A percentile compares a stretch with the other conserved stretches of the same genome.
Evolutionary conservation across 37 sponge, comb jelly and placozoan genomes (phyloP).

Genomic region (Halichondria panicea): DNA sequence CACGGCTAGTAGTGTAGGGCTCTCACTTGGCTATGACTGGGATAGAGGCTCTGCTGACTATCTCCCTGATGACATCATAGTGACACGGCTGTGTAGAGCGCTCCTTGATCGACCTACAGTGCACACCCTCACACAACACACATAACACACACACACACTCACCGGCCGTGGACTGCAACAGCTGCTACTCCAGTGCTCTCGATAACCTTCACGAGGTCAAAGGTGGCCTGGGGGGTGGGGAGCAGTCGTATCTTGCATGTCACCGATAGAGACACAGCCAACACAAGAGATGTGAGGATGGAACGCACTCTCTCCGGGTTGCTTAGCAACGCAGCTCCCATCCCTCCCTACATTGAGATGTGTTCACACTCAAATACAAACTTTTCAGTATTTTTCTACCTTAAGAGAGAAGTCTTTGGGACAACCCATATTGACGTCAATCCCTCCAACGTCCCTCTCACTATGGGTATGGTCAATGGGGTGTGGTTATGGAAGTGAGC

Average conservation of each 20-base stretch:
- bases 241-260: constrained; percentile 97
- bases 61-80: constrained; percentile 70
- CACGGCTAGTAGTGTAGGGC: not conserved
- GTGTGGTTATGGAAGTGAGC: not conserved
- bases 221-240: constrained; percentile 79
- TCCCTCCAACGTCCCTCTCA: constrained; percentile 89
- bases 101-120: constrained; percentile 34
- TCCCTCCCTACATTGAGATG: too few relatives aligned
- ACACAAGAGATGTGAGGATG: constrained; percentile 85
- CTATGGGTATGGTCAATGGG: constrained; percentile 47
- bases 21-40: constrained; percentile 95
- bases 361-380: too few relatives aligned
- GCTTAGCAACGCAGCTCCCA: constrained; percentile 94
- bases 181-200: constrained; percentile 96
- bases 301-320: constrained; percentile 80
- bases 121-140: not conserved
- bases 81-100: constrained; percentile 76
- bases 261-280: constrained; percentile 71
- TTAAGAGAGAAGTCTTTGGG: constrained; percentile 97
- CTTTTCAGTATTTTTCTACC: too few relatives aligned
- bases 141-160: not conserved
- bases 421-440: constrained; percentile 99
- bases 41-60: constrained; percentile 57
- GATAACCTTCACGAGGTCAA: constrained; percentile 82
- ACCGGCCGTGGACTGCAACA: constrained; percentile 92